Percentiles rank a stretch among this genome's conserved stretches.
Evolutionary conservation across 2,888 invertebrate species (phyloP).

Genomic region (Cerceris rybyensis): DNA sequence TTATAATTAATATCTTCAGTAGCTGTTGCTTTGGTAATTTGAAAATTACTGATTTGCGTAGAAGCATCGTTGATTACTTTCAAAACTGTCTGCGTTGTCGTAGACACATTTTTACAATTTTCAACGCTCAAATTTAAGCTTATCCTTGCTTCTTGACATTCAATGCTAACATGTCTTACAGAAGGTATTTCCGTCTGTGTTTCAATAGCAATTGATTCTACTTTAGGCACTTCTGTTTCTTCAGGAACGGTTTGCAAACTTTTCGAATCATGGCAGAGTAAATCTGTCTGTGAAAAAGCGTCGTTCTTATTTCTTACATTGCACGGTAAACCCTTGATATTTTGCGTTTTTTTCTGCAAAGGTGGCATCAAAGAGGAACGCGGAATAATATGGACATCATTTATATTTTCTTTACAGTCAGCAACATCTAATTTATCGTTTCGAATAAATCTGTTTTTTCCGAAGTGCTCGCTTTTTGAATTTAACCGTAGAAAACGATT

Average conservation of each 20-base stretch:
- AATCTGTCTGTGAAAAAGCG: conserved; percentile 25
- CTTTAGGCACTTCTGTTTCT: not conserved
- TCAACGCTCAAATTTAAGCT: not conserved
- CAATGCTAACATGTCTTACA: not conserved
- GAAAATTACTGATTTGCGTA: not conserved
- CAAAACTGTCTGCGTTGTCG: conserved; percentile 7
- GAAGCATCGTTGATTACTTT: not conserved
- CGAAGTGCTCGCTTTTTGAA: too few species aligned
- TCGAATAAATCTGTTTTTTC: not conserved
- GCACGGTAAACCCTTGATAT: not conserved
- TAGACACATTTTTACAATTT: not conserved
- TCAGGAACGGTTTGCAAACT: conserved; percentile 6
- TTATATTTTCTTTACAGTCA: not conserved
- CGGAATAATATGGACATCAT: not conserved
- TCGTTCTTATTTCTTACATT: conserved; percentile 2
- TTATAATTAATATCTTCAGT: not conserved
- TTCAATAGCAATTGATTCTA: not conserved
- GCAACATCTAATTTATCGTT: not conserved
- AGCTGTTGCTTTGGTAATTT: not conserved
- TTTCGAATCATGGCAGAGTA: not conserved
- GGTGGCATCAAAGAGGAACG: not conserved
- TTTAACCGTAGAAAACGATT: not conserved
- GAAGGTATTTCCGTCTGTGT: conserved; percentile 17
- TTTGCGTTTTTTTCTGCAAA: not conserved
- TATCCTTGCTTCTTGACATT: not conserved